Conservation (phyloP, 2,113 vertebrate species). For the Pangasianodon gigas region DNA sequence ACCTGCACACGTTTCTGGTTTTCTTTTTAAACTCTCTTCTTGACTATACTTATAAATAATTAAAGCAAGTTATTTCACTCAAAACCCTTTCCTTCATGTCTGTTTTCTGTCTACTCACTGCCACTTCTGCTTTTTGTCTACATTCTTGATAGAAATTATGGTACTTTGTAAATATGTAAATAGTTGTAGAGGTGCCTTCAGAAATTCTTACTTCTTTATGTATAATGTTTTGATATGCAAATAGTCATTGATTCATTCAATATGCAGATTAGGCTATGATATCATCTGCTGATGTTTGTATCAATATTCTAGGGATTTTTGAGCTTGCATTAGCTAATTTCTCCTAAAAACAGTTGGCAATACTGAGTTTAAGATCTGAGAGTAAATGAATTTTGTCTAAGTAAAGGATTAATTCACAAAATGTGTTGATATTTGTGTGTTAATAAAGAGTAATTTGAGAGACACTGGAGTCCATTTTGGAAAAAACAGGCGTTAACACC, state of each 20-base stretch:
- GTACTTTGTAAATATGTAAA: neutral
- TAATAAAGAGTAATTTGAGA: neutral
- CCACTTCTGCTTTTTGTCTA: neutral
- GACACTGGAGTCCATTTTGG: no score
- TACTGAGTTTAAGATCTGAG: neutral
- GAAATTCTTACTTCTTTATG: neutral
- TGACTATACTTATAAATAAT: no score
- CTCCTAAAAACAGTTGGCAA: neutral
- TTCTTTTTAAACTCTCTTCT: no score
- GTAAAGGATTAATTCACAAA: neutral
- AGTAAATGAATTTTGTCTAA: neutral
- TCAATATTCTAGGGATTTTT: neutral
- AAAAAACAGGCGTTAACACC: neutral
- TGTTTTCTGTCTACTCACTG: neutral
- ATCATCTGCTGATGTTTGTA: neutral
- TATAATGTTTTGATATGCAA: neutral
- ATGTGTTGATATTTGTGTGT: neutral
- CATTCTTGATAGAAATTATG: neutral
- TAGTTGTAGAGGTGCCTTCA: neutral
- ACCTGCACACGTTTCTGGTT: no score
- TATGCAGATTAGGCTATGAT: neutral
- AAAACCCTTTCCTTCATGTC: neutral
- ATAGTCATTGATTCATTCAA: neutral
- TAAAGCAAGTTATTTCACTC: neutral
- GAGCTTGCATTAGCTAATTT: neutral